phyloP scores from a whole-genome alignment of 1,140 invertebrate species.

The Brachionus koreanus region DNA sequence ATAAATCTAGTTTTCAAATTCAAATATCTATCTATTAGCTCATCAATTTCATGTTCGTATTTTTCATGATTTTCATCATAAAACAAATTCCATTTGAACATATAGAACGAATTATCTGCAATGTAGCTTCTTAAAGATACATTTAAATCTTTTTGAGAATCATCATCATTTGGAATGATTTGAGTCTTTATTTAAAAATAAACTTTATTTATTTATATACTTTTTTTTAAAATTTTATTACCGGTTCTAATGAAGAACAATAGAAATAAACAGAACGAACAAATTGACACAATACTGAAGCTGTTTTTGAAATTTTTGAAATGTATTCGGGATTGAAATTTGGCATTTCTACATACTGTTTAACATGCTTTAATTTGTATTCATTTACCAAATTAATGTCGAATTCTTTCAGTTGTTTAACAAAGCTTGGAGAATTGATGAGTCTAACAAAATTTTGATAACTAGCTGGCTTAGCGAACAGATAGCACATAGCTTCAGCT shows the following conservation, averaged over 20 bases:
- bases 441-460: constrained; percentile 12
- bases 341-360: not conserved
- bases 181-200: not conserved
- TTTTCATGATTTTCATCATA: not conserved
- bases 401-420: not conserved
- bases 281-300: not conserved
- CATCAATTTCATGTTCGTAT: not conserved
- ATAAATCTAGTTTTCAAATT: not conserved
- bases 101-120: not conserved
- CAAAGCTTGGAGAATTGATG: not conserved
- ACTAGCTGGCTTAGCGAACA: not conserved
- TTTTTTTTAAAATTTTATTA: not conserved
- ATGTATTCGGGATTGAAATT: not conserved
- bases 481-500: not conserved
- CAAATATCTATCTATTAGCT: not conserved
- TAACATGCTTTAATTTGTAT: not conserved
- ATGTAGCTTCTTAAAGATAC: not conserved
- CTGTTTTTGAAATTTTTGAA: not conserved
- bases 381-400: not conserved
- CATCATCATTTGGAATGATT: not conserved
- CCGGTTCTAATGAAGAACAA: not conserved
- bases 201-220: too few species aligned
- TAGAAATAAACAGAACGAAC: not conserved
- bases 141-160: not conserved
- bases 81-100: not conserved